Evolutionary conservation across 2,113 vertebrate genomes (phyloP).

Genomic region (Eulemur rufifrons): DNA sequence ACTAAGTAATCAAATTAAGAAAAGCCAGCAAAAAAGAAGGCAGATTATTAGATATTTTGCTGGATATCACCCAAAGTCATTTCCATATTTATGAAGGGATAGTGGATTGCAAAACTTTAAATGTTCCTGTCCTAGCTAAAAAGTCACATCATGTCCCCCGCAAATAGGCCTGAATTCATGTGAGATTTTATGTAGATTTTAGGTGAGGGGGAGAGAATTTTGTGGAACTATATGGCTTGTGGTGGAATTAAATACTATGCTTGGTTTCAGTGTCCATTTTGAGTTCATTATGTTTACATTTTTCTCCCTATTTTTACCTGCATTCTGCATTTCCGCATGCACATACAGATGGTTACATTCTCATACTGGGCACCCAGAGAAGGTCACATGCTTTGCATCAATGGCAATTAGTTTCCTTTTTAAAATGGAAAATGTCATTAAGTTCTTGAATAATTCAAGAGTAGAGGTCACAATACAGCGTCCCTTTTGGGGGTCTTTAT

Average conservation of each 20-base stretch:
- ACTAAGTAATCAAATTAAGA: conserved; percentile 45
- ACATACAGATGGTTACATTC: conserved; percentile 56
- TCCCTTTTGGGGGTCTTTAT: conserved; percentile 82
- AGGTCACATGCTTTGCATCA: conserved; percentile 72
- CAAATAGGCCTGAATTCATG: not conserved
- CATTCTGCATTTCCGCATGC: not conserved
- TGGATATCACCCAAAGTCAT: not conserved
- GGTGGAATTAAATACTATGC: not conserved
- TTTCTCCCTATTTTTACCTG: not conserved
- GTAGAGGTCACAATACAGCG: conserved; percentile 73
- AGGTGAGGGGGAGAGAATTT: not conserved
- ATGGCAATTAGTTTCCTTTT: conserved; percentile 74
- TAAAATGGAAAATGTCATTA: conserved; percentile 81
- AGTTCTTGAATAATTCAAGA: conserved; percentile 80
- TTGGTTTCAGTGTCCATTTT: not conserved
- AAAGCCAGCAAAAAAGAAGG: not conserved
- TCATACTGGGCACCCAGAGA: conserved; percentile 54
- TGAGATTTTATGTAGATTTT: not conserved
- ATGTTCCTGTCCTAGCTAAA: not conserved
- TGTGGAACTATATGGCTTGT: not conserved
- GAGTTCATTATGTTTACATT: not conserved
- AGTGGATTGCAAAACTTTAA: not conserved
- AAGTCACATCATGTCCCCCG: not conserved
- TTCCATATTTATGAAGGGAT: not conserved
- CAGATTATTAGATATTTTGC: not conserved